Evolutionary conservation across 2,113 vertebrate genomes (phyloP).

Genomic region (Prionailurus bengalensis): DNA sequence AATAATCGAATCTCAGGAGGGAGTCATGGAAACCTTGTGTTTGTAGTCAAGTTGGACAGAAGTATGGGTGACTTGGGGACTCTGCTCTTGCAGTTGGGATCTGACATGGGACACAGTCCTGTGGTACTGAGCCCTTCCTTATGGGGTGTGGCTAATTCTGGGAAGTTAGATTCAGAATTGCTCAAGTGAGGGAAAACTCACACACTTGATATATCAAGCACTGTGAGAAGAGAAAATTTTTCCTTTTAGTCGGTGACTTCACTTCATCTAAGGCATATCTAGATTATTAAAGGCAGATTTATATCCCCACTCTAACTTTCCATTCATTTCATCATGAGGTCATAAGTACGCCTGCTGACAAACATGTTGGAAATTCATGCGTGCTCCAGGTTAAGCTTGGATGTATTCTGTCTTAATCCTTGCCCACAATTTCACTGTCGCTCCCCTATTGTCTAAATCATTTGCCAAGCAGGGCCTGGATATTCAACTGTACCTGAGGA

Average conservation of each 20-base stretch:
- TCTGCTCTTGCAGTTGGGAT: not conserved
- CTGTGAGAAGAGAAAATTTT: not conserved
- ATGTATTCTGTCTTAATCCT: not conserved
- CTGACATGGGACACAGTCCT: not conserved
- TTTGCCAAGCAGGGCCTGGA: not conserved
- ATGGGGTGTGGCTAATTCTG: not conserved
- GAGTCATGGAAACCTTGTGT: not conserved
- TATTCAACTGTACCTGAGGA: not conserved
- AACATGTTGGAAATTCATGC: not conserved
- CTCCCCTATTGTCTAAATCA: not conserved
- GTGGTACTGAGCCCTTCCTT: not conserved
- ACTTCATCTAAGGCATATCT: not conserved
- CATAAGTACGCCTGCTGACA: not conserved
- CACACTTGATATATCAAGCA: not conserved
- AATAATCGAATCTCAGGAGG: not conserved
- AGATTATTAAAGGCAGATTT: not conserved
- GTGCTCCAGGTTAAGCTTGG: not conserved
- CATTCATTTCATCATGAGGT: not conserved
- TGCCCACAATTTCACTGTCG: not conserved
- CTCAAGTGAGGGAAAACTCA: not conserved
- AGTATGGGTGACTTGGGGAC: not conserved
- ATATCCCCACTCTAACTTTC: not conserved
- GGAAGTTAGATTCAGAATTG: not conserved
- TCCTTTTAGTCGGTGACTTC: not conserved
- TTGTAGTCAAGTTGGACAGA: not conserved